phyloP scores from a whole-genome alignment of 2,113 vertebrate species.

The Sitta europaea region DNA sequence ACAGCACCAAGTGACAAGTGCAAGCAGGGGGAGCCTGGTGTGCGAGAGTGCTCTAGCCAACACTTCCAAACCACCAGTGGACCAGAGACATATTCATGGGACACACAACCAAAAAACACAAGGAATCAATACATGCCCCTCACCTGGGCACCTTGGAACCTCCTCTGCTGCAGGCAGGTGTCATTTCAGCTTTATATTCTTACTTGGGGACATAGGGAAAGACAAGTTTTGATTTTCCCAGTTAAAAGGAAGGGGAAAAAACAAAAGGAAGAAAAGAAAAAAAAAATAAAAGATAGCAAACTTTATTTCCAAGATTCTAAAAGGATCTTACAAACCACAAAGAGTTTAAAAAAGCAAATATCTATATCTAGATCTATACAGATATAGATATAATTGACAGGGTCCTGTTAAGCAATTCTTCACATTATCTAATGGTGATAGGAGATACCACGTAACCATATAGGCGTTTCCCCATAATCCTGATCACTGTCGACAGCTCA shows the following conservation, averaged over 20 bases:
- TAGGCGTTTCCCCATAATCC: not conserved
- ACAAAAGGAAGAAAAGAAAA: not conserved
- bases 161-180: not conserved
- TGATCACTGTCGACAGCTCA: not conserved
- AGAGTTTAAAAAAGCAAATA: not conserved
- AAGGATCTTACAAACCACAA: slow-evolving; percentile 47
- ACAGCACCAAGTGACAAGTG: fast-evolving
- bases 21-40: not conserved
- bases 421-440: slow-evolving; percentile 56
- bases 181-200: not conserved
- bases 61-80: not conserved
- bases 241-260: not conserved
- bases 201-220: not conserved
- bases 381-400: slow-evolving; percentile 27
- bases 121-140: not conserved
- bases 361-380: slow-evolving; percentile 2
- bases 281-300: slow-evolving; percentile 40
- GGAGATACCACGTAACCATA: slow-evolving; percentile 13
- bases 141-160: not conserved
- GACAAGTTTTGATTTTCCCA: not conserved
- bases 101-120: not conserved
- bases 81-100: not conserved
- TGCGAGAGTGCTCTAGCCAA: fast-evolving
- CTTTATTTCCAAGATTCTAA: slow-evolving; percentile 66
- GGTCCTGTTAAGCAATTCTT: slow-evolving; percentile 35